Percentiles rank a stretch among this genome's conserved stretches.
These are phyloP conservation scores for Napeogenes sylphis DNA, from an alignment of 2,888 invertebrate species.

Conservation along the genomic window DNA sequence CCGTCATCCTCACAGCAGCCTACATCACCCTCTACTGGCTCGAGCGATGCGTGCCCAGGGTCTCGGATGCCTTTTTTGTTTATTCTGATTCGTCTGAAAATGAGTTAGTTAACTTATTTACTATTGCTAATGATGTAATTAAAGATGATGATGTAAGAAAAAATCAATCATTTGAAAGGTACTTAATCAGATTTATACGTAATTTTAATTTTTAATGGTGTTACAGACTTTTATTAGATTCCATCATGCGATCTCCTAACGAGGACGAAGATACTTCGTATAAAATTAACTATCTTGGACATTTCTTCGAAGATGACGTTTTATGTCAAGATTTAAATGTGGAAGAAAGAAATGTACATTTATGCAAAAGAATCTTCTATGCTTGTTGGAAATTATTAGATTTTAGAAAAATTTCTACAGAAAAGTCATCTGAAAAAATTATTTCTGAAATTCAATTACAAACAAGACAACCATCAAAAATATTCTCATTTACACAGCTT, in stretches of 20 bases:
- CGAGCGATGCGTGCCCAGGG: conserved; percentile 61
- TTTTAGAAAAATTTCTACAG: conserved; percentile 32
- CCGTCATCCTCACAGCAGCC: conserved; percentile 51
- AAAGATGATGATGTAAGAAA: no score
- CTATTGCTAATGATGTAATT: no score
- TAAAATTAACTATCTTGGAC: conserved; percentile 37
- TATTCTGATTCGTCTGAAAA: conserved; percentile 64
- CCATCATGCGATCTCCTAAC: conserved; percentile 62
- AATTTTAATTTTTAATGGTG: conserved; percentile 9
- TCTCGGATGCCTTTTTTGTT: conserved; percentile 67
- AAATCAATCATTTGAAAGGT: no score
- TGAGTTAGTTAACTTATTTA: conserved; percentile 41
- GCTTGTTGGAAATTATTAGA: conserved; percentile 30
- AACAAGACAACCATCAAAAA: conserved; percentile 26
- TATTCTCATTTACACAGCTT: conserved; percentile 51
- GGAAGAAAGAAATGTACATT: conserved; percentile 13
- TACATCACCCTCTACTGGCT: conserved; percentile 66
- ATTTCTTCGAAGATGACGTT: conserved; percentile 38
- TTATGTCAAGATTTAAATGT: conserved; percentile 22
- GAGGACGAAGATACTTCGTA: conserved; percentile 38
- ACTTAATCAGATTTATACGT: background rate
- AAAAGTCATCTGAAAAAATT: conserved; percentile 16
- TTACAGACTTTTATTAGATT: conserved; percentile 56
- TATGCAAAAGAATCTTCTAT: conserved; percentile 18
- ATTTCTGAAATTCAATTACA: conserved; percentile 3